phyloP scores from a whole-genome alignment of 2,797 vertebrate species.

The Lutjanus argentimaculatus region DNA sequence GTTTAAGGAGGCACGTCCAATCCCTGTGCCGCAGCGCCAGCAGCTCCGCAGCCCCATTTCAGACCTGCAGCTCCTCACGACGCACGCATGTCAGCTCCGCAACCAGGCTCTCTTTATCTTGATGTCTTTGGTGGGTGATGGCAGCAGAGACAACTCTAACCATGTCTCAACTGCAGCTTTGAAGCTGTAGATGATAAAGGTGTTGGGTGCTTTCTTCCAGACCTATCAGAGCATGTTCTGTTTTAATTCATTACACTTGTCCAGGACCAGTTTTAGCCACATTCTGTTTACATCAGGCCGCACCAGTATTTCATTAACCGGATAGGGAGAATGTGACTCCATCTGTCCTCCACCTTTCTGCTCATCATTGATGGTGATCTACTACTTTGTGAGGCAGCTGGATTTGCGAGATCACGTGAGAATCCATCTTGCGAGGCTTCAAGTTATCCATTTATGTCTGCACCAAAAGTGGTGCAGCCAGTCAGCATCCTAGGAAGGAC shows the following conservation, averaged over 20 bases:
- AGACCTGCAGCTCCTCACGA: slow-evolving; percentile 3
- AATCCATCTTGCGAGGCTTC: too few relatives aligned
- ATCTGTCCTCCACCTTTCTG: not conserved
- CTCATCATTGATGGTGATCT: not conserved
- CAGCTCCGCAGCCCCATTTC: not conserved
- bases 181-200: not conserved
- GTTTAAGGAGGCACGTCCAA: slow-evolving; percentile 45
- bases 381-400: too few relatives aligned
- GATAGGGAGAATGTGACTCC: not conserved
- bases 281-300: too few relatives aligned
- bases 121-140: not conserved
- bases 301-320: not conserved
- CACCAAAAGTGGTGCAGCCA: too few relatives aligned
- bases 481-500: too few relatives aligned
- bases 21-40: slow-evolving; percentile 2
- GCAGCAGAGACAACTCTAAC: not conserved
- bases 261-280: not conserved
- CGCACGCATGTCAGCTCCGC: not conserved
- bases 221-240: not conserved
- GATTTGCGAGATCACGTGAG: too few relatives aligned
- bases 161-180: not conserved
- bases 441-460: too few relatives aligned
- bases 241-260: not conserved
- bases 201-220: not conserved
- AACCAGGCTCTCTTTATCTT: not conserved